Evolutionary conservation across 2,888 invertebrate genomes (phyloP).

Genomic region (Fragum whitleyi): DNA sequence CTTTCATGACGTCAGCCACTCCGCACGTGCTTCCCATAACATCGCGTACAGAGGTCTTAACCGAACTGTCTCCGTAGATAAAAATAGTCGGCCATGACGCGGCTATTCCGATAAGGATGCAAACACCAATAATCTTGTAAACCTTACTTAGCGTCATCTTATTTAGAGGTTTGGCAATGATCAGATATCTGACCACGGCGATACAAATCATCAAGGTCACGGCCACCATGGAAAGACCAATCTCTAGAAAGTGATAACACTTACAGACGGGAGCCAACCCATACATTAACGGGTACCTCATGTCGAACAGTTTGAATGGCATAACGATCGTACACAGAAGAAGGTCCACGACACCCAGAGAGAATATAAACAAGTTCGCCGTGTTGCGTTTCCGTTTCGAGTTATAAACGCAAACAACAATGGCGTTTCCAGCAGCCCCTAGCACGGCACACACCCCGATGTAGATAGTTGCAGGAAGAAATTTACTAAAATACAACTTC

Average conservation of each 20-base stretch:
- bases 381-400: constrained; percentile 15
- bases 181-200: constrained; percentile 39
- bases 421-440: constrained; percentile 35
- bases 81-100: constrained; percentile 32
- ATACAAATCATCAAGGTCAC: constrained; percentile 41
- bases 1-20: constrained; percentile 34
- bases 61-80: constrained; percentile 35
- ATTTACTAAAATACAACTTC: constrained; percentile 20
- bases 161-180: constrained; percentile 33
- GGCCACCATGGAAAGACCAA: constrained; percentile 35
- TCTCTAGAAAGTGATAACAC: constrained; percentile 32
- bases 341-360: constrained; percentile 34
- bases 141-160: constrained; percentile 16
- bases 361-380: constrained; percentile 40
- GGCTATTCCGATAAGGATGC: constrained; percentile 19
- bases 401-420: constrained; percentile 45
- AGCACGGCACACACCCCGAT: constrained; percentile 30
- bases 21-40: constrained; percentile 37
- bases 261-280: constrained; percentile 26
- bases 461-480: constrained; percentile 37
- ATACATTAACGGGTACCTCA: constrained; percentile 42
- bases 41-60: constrained; percentile 21
- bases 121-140: constrained; percentile 17
- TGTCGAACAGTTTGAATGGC: constrained; percentile 45
- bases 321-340: constrained; percentile 34